Evolutionary conservation across 2,888 invertebrate species (phyloP).

Genomic region (Torymus tubicola): DNA sequence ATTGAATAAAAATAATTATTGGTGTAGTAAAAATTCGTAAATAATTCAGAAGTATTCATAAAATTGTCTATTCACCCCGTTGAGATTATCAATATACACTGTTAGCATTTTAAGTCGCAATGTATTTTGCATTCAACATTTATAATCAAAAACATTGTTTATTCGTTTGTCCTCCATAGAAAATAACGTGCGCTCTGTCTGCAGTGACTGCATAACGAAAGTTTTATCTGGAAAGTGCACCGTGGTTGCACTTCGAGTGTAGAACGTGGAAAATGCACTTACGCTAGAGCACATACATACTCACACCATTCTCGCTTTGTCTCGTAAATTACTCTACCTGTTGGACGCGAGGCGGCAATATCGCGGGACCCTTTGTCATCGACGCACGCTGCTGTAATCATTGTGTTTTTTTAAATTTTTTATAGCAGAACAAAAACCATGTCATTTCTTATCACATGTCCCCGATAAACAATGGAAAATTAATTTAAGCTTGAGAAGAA

Average conservation of each 20-base stretch:
- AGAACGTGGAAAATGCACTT: background rate
- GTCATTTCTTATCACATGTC: background rate
- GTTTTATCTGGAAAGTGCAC: background rate
- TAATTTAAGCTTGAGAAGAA: background rate
- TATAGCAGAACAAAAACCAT: background rate
- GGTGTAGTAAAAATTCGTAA: too few species aligned
- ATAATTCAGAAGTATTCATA: too few species aligned
- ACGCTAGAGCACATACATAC: background rate
- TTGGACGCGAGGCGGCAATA: slow-evolving; percentile 22
- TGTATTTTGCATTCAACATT: background rate
- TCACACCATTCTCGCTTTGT: background rate
- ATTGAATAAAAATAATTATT: too few species aligned
- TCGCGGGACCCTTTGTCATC: slow-evolving; percentile 24
- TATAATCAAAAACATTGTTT: background rate
- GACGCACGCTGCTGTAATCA: slow-evolving; percentile 18
- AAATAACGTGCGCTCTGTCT: background rate
- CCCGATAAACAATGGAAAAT: slow-evolving; percentile 1
- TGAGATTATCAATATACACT: too few species aligned
- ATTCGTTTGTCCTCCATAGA: background rate
- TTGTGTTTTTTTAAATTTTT: background rate
- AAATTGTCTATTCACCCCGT: too few species aligned
- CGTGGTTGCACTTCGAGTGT: background rate
- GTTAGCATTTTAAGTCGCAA: too few species aligned
- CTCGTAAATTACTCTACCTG: slow-evolving; percentile 34
- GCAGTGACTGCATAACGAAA: background rate